A percentile compares a stretch with the other conserved stretches of the same genome.
These are phyloP conservation scores for Ictidomys tridecemlineatus DNA, from an alignment of 2,113 vertebrate species.

Conservation along the genomic window DNA sequence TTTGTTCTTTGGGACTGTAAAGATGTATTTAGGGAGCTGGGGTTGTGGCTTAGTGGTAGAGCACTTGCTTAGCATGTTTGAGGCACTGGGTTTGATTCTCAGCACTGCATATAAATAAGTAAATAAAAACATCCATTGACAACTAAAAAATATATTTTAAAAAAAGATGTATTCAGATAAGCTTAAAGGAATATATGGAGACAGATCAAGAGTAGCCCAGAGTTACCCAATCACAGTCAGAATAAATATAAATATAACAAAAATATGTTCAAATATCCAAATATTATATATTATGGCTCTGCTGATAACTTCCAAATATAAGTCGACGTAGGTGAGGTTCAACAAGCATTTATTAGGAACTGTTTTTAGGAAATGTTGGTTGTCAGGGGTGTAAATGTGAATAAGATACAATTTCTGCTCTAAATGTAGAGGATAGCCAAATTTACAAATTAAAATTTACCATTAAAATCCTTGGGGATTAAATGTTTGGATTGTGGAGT, in stretches of 20 bases:
- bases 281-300: not conserved
- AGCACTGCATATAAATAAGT: too few relatives aligned
- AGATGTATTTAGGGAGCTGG: not conserved
- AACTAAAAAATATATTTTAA: too few relatives aligned
- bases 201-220: not conserved
- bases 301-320: slow-evolving; percentile 11
- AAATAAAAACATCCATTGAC: too few relatives aligned
- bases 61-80: too few relatives aligned
- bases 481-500: not conserved
- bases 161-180: not conserved
- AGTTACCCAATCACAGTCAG: not conserved
- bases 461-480: not conserved
- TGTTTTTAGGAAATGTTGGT: not conserved
- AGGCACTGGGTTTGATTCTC: too few relatives aligned
- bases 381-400: not conserved
- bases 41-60: too few relatives aligned
- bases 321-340: not conserved
- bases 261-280: not conserved
- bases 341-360: not conserved
- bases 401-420: not conserved
- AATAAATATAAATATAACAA: not conserved
- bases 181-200: not conserved
- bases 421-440: not conserved
- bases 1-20: not conserved
- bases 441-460: not conserved